These are phyloP conservation scores for Philaethria dido DNA, from an alignment of 2,888 invertebrate genomes.

Conservation along the genomic window DNA sequence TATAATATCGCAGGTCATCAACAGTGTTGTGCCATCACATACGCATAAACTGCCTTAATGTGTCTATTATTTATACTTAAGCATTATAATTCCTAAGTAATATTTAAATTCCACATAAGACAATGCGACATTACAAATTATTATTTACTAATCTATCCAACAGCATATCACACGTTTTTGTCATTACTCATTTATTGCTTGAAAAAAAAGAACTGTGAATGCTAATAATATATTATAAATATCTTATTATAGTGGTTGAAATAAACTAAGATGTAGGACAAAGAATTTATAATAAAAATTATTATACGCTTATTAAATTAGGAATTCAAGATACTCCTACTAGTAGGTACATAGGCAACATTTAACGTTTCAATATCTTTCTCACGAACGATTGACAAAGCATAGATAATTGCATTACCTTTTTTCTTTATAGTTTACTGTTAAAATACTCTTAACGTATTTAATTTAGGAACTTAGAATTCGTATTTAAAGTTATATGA, in stretches of 20 bases:
- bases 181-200: constrained; percentile 1
- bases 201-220: neutral
- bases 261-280: neutral
- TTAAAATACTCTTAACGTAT: neutral
- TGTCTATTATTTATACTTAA: constrained; percentile 1
- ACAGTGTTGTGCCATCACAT: neutral
- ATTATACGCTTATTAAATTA: neutral
- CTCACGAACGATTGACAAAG: constrained; percentile 25
- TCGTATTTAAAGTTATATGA: neutral
- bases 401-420: constrained; percentile 11
- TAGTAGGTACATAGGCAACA: constrained; percentile 29
- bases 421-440: neutral
- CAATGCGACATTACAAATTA: constrained; percentile 7
- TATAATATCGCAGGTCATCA: neutral
- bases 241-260: constrained; percentile 7
- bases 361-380: constrained; percentile 37
- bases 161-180: constrained; percentile 2
- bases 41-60: constrained; percentile 14
- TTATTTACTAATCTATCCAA: constrained; percentile 12
- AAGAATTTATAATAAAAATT: constrained; percentile 1
- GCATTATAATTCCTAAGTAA: constrained; percentile 14
- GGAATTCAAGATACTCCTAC: constrained; percentile 1
- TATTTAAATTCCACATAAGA: constrained; percentile 5
- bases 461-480: neutral
- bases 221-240: neutral